These are phyloP conservation scores for Dreissena rostriformis DNA, from an alignment of 1,140 invertebrate genomes.

Conservation along the genomic window DNA sequence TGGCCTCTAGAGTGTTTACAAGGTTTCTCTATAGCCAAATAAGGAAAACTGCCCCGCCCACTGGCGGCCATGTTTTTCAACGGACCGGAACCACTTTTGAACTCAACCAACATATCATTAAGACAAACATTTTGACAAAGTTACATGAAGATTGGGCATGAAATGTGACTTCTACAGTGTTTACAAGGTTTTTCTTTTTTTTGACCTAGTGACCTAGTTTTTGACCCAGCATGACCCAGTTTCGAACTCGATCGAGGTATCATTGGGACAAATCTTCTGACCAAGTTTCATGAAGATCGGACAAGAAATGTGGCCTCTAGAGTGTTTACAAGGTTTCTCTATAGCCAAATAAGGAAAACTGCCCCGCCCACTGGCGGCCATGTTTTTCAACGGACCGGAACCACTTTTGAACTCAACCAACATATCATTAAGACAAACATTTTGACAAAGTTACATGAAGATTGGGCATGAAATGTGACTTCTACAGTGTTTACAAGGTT, in stretches of 20 bases:
- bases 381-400: neutral
- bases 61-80: neutral
- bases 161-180: neutral
- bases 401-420: neutral
- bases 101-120: neutral
- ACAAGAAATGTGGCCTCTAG: neutral
- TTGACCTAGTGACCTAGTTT: neutral
- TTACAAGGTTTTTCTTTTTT: neutral
- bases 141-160: neutral
- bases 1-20: neutral
- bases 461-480: neutral
- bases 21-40: neutral
- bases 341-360: neutral
- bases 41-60: too few species aligned
- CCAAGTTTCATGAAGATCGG: neutral
- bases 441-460: neutral
- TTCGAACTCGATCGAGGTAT: neutral
- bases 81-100: neutral
- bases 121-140: neutral
- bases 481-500: neutral
- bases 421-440: neutral
- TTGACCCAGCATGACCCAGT: neutral
- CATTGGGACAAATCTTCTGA: neutral
- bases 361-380: too few species aligned
- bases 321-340: conserved; percentile 1